These are phyloP conservation scores for Scomber scombrus DNA, from an alignment of 2,113 vertebrate genomes.

Conservation along the genomic window DNA sequence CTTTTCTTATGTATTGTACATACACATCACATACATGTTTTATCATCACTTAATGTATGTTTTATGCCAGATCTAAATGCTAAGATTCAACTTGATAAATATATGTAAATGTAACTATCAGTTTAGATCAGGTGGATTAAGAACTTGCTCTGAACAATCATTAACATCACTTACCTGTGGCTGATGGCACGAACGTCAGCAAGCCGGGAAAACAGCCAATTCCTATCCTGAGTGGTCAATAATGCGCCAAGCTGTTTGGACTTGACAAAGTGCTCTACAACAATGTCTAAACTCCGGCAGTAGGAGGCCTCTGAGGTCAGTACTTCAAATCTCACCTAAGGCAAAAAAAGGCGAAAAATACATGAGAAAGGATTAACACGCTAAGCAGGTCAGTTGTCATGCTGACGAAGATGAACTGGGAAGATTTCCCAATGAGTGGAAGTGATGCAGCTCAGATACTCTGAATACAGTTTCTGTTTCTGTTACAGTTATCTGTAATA, in stretches of 20 bases:
- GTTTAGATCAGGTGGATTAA: background rate
- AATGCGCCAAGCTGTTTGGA: slow-evolving; percentile 85
- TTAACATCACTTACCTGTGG: slow-evolving; percentile 83
- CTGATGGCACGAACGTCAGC: slow-evolving; percentile 92
- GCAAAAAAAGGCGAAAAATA: background rate
- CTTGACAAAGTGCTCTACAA: slow-evolving; percentile 93
- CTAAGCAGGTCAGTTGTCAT: background rate
- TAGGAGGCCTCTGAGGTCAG: slow-evolving; percentile 96
- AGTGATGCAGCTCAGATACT: background rate
- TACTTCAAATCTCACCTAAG: slow-evolving; percentile 95
- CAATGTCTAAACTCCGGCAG: slow-evolving; percentile 93
- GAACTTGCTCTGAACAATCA: background rate
- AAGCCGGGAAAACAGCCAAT: slow-evolving; percentile 97
- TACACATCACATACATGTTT: background rate
- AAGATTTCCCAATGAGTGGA: slow-evolving; percentile 54
- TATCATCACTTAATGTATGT: background rate
- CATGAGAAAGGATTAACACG: background rate
- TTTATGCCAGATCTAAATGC: background rate
- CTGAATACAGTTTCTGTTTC: too few species aligned
- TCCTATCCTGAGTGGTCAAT: slow-evolving; percentile 91
- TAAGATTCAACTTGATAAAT: background rate
- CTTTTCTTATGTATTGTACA: background rate
- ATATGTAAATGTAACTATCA: background rate
- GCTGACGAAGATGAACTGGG: background rate
- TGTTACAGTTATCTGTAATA: background rate